Percentiles rank a stretch among this genome's conserved stretches.
phyloP scores from a whole-genome alignment of 2,797 vertebrate species.

The Cossypha polioptera region DNA sequence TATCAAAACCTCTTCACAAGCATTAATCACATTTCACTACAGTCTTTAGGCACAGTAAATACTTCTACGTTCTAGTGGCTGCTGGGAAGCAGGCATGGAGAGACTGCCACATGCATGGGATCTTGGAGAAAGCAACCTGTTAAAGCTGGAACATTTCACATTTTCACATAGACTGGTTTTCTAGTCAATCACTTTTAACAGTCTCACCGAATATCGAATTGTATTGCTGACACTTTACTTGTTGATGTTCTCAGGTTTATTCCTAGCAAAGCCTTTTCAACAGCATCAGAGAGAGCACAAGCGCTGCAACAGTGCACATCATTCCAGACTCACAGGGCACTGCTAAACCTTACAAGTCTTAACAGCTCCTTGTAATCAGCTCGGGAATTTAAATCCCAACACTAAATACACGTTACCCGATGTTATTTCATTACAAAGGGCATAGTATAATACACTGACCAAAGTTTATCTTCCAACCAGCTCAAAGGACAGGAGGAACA shows the following conservation, averaged over 20 bases:
- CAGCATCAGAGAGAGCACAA: neutral
- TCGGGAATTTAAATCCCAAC: conserved; percentile 60
- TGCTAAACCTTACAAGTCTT: neutral
- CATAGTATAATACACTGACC: conserved; percentile 50
- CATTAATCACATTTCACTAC: neutral
- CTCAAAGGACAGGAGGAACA: conserved; percentile 26
- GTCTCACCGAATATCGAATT: neutral
- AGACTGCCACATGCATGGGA: rapidly evolving
- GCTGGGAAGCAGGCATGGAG: neutral
- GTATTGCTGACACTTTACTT: neutral
- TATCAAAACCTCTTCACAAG: neutral
- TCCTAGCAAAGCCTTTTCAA: neutral
- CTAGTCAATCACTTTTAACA: neutral
- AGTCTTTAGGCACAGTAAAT: neutral
- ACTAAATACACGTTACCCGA: conserved; percentile 60
- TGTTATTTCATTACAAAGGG: conserved; percentile 68
- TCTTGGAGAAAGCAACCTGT: rapidly evolving
- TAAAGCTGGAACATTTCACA: neutral
- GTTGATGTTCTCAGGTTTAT: neutral
- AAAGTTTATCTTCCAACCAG: conserved; percentile 61
- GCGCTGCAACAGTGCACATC: rapidly evolving
- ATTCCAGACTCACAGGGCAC: neutral
- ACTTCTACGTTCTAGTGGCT: rapidly evolving
- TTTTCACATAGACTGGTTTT: neutral
- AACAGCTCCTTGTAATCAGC: conserved; percentile 49